Evolutionary conservation across 2,888 invertebrate species (phyloP).

Genomic region (Lottia scabra): DNA sequence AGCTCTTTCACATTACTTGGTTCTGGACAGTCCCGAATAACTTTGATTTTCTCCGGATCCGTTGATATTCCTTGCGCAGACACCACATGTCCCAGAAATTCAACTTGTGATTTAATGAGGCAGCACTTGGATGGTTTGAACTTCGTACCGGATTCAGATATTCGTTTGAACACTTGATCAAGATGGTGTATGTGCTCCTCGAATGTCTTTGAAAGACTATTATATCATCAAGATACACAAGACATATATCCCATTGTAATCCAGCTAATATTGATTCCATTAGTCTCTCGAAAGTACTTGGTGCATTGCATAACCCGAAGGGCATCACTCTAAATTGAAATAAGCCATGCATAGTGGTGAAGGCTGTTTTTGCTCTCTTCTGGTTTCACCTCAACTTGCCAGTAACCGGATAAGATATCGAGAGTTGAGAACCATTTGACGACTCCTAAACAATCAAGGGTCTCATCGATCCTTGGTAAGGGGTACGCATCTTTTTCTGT

Average conservation of each 20-base stretch:
- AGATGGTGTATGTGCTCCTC: too few species aligned
- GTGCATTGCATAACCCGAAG: not conserved
- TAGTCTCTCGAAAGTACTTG: not conserved
- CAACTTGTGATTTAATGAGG: too few species aligned
- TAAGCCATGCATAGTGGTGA: not conserved
- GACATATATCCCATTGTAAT: not conserved
- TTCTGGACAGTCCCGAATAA: too few species aligned
- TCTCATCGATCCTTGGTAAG: not conserved
- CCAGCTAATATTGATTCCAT: constrained; percentile 1
- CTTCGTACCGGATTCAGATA: too few species aligned
- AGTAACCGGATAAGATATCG: not conserved
- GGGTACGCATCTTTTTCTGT: not conserved
- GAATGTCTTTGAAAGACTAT: too few species aligned
- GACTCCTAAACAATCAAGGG: not conserved
- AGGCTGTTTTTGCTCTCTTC: not conserved
- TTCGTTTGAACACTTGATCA: too few species aligned
- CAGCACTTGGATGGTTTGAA: too few species aligned
- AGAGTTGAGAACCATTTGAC: not conserved
- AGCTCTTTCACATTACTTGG: too few species aligned
- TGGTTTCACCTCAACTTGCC: not conserved
- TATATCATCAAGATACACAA: too few species aligned
- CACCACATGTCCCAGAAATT: too few species aligned
- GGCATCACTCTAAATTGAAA: not conserved
- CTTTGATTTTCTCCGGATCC: too few species aligned
- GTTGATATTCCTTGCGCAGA: too few species aligned